Evolutionary conservation across 2,888 invertebrate species (phyloP), one percentile per base, ranked within the genome.

Genomic region (Campoplex capitator): DNA sequence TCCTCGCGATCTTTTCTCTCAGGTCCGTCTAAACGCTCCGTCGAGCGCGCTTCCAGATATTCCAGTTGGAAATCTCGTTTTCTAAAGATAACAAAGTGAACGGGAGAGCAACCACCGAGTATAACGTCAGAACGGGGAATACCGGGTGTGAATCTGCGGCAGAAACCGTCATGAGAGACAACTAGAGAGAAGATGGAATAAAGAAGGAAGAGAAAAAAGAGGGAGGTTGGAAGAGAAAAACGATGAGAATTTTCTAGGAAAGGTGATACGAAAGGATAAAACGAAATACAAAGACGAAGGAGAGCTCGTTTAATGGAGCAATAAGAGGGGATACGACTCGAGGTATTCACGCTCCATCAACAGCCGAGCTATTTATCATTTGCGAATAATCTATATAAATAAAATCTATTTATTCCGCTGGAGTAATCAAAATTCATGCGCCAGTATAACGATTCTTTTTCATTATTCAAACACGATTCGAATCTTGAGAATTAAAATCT

Each of bases 51-150:
- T 79, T 79, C 79, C 76, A 79, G 87, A 87, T 87, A 87, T 79
- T 84, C 82, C 84, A 84, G 81, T 84, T 84, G 83, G 58, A 87
- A 87, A 87, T 87, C 84, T 84, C 87, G 83, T 87, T 87, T 87
- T 87, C 83, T 71, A 83, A 84, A 83, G 87, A 87, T 87, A 87
- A 87, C 87, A 83, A 83, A 87, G 87, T 83, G 83, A 87, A 87
- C 82, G 71, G 75, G 76, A 84, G 81, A 84, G 67, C 68, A 42
- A 51, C 62, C 35, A n/a, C 73, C 48, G 48, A 32, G 42, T 65
- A 73, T 71, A 48, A 76, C 62, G 76, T 56, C 70, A 28, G 73
- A 67, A 45, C 76, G 23, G 54, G 54, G 73, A 62, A 76, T 45
- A 35, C 58, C 51, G 62, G 51, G 71, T 70, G 79, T 23, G 75